Conservation (phyloP, 1,140 invertebrate genomes). For the Drosophila setifemur region DNA sequence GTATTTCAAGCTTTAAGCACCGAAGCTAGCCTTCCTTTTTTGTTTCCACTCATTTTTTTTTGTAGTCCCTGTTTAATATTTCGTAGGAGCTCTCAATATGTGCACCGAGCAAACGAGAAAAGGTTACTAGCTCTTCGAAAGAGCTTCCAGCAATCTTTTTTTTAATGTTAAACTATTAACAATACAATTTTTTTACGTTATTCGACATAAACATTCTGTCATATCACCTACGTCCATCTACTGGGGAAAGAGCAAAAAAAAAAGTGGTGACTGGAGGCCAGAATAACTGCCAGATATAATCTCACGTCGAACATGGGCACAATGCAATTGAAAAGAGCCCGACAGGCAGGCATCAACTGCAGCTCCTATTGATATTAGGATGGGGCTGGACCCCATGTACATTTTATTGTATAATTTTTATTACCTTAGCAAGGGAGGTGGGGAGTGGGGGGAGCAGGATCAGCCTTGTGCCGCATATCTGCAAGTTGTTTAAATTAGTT, state of each 20-base stretch:
- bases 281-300: conserved; percentile 50
- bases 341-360: conserved; percentile 17
- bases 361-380: conserved; percentile 29
- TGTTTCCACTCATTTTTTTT: not conserved
- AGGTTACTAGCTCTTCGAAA: not conserved
- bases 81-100: not conserved
- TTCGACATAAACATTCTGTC: conserved; percentile 3
- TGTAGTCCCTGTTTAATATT: not conserved
- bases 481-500: conserved; percentile 77
- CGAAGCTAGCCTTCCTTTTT: not conserved
- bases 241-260: conserved; percentile 2
- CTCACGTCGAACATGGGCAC: conserved; percentile 30
- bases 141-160: not conserved
- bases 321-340: conserved; percentile 38
- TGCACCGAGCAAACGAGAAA: not conserved
- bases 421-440: conserved; percentile 32
- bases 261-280: not conserved
- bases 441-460: not conserved
- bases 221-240: conserved; percentile 22
- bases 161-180: too few relatives aligned
- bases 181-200: not conserved
- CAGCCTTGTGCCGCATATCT: conserved; percentile 49
- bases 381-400: conserved; percentile 3
- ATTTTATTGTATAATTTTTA: conserved; percentile 65
- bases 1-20: too few relatives aligned